A percentile compares a stretch with the other conserved stretches of the same genome.
Evolutionary conservation across 2,888 invertebrate genomes (phyloP).

Genomic region (Pantelozetes paolii): DNA sequence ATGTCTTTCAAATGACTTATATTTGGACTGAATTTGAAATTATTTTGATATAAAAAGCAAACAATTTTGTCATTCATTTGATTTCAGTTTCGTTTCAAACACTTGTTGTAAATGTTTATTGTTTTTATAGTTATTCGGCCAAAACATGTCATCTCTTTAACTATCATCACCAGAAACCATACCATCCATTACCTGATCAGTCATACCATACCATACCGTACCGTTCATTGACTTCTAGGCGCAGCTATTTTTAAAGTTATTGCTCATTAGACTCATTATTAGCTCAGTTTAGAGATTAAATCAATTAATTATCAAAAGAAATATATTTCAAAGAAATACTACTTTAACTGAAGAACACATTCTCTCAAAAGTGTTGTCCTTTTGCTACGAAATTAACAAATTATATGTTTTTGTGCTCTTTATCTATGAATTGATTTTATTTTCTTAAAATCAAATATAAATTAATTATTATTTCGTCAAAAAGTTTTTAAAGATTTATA

Average conservation of each 20-base stretch:
- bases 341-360: constrained; percentile 7
- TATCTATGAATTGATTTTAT: neutral
- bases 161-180: neutral
- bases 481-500: neutral
- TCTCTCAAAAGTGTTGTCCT: constrained; percentile 31
- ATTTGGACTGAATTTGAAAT: neutral
- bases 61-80: neutral
- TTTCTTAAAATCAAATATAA: neutral
- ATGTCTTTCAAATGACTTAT: neutral
- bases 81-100: neutral
- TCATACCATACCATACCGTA: neutral
- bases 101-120: neutral
- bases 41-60: neutral
- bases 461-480: neutral
- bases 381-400: constrained; percentile 14
- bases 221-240: constrained; percentile 10
- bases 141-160: too few species aligned
- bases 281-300: neutral
- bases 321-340: neutral
- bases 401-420: neutral
- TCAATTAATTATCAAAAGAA: neutral
- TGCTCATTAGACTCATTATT: constrained; percentile 12
- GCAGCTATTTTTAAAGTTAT: constrained; percentile 34
- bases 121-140: too few species aligned
- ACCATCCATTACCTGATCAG: too few species aligned